A percentile compares a stretch with the other conserved stretches of the same genome.
Evolutionary conservation across 2,888 invertebrate genomes (phyloP).

Genomic region (Poecilus cupreus): DNA sequence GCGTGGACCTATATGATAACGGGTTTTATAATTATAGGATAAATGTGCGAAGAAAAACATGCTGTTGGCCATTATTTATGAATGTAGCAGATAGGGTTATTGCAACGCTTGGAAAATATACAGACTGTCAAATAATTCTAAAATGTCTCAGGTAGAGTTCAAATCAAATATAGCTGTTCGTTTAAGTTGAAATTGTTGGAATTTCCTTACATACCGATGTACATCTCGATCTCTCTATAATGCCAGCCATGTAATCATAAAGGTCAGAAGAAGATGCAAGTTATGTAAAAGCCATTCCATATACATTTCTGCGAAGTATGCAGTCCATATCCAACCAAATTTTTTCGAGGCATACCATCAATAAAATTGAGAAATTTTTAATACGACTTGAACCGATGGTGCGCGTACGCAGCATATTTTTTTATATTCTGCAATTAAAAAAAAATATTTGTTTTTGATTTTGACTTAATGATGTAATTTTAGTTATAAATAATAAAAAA

Average conservation of each 20-base stretch:
- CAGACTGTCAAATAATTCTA: background rate
- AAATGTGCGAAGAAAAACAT: slow-evolving; percentile 54
- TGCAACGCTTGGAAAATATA: slow-evolving; percentile 59
- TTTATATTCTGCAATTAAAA: too few relatives aligned
- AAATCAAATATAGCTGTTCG: background rate
- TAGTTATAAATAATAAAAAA: too few relatives aligned
- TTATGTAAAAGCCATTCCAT: background rate
- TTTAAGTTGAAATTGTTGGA: background rate
- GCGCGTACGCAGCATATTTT: too few relatives aligned
- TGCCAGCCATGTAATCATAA: background rate
- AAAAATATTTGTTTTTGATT: too few relatives aligned
- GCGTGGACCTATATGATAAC: slow-evolving; percentile 60
- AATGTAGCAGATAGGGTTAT: slow-evolving; percentile 53
- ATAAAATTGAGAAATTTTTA: background rate
- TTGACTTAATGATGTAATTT: too few relatives aligned
- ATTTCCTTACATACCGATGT: background rate
- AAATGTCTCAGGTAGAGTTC: slow-evolving; percentile 20
- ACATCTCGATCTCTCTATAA: background rate
- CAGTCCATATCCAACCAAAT: background rate
- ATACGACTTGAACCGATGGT: too few relatives aligned
- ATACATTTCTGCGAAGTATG: background rate
- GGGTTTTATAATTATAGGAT: slow-evolving; percentile 59
- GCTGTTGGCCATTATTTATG: slow-evolving; percentile 59
- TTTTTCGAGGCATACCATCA: background rate
- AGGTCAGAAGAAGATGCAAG: background rate